These are phyloP conservation scores for Boleophthalmus pectinirostris DNA, from an alignment of 2,113 vertebrate species.

Conservation along the genomic window DNA sequence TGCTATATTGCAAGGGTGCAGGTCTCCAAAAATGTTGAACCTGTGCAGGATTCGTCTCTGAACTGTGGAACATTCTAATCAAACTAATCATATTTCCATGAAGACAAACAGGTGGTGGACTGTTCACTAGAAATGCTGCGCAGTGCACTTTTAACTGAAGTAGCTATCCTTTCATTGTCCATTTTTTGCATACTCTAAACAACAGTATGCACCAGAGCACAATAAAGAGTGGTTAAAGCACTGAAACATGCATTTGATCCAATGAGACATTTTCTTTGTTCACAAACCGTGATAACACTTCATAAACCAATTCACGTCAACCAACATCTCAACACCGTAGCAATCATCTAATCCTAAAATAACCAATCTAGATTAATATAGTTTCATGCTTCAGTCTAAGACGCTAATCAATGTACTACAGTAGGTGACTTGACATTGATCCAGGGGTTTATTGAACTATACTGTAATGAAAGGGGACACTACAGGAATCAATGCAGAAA, in stretches of 20 bases:
- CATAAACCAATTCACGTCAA: background rate
- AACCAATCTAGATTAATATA: background rate
- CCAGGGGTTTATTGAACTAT: constrained; percentile 6
- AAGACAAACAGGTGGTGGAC: no score
- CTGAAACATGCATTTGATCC: background rate
- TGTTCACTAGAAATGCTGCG: no score
- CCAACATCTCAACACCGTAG: background rate
- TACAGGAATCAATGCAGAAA: constrained; percentile 1
- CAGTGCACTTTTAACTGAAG: no score
- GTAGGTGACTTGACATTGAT: constrained; percentile 2
- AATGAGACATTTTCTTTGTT: background rate
- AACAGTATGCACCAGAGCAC: no score
- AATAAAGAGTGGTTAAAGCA: background rate
- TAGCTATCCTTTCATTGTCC: no score
- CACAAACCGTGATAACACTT: background rate
- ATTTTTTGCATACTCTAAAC: no score
- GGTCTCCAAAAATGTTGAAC: no score
- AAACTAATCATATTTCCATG: no score
- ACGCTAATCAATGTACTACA: constrained; percentile 9
- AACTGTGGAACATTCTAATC: background rate
- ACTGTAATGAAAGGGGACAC: constrained; percentile 1
- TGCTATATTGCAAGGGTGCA: no score
- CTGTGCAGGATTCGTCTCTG: no score
- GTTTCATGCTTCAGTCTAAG: background rate
- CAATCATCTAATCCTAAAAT: background rate